These are phyloP conservation scores for Tonatia bakeri DNA, from an alignment of 2,113 vertebrate species.

Conservation along the genomic window DNA sequence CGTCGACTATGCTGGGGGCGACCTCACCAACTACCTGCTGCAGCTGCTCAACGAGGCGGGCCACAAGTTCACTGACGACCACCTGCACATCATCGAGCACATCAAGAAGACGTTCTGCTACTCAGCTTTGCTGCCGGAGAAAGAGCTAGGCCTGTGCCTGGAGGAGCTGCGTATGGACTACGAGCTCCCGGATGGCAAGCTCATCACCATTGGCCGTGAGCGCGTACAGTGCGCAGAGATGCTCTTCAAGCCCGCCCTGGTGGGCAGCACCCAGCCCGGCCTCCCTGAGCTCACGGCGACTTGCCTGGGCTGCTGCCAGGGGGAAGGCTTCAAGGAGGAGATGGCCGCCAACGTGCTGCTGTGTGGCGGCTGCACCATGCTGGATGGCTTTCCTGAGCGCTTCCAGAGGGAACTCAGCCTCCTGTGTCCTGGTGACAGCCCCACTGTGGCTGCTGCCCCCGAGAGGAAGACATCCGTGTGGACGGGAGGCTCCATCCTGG, in stretches of 20 bases:
- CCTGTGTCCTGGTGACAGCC: constrained; percentile 51
- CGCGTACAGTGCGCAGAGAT: constrained; percentile 69
- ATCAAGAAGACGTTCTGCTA: constrained; percentile 78
- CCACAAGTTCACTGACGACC: constrained; percentile 51
- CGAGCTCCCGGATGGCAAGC: constrained; percentile 69
- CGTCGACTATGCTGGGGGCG: constrained; percentile 48
- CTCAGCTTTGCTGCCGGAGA: background rate
- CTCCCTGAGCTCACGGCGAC: constrained; percentile 31
- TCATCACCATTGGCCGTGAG: constrained; percentile 68
- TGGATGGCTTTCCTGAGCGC: constrained; percentile 63
- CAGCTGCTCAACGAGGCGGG: constrained; percentile 66
- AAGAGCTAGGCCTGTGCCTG: background rate
- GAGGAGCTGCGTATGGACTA: constrained; percentile 59
- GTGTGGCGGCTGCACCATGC: constrained; percentile 75
- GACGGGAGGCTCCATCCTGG: constrained; percentile 77
- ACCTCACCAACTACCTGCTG: constrained; percentile 72
- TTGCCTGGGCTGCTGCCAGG: constrained; percentile 64
- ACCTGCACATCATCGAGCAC: constrained; percentile 70
- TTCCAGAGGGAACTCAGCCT: constrained; percentile 72
- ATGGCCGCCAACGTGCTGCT: constrained; percentile 71
- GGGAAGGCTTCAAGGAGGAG: constrained; percentile 44
- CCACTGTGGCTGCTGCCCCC: background rate
- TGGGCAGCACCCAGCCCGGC: constrained; percentile 44
- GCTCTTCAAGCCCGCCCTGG: constrained; percentile 69
- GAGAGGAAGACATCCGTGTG: constrained; percentile 74